Percentiles rank a stretch among this genome's conserved stretches.
Conservation (phyloP, 2,113 vertebrate species). For the Arvicanthis niloticus region DNA sequence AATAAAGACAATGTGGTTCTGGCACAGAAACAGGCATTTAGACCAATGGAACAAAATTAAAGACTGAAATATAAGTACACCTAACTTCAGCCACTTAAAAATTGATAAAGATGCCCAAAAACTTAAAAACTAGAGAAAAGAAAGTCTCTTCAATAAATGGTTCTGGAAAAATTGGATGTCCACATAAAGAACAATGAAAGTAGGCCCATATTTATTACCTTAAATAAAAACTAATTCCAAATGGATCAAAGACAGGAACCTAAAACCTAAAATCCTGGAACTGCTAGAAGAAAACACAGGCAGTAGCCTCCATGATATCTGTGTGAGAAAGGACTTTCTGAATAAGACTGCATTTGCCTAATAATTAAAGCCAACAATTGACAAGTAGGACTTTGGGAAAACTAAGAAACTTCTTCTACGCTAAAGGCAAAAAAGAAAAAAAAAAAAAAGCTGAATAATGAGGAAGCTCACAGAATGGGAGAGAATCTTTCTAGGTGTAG, state of each 20-base stretch:
- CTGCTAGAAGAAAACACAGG: not conserved
- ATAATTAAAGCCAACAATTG: not conserved
- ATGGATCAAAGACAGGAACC: not conserved
- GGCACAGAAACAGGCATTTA: not conserved
- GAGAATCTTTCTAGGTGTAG: too few species aligned
- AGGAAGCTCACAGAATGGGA: too few species aligned
- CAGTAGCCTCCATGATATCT: not conserved
- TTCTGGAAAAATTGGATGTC: not conserved
- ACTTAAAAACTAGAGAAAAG: not conserved
- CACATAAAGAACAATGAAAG: not conserved
- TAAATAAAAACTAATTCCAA: not conserved
- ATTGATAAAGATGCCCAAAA: not conserved
- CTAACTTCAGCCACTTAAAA: not conserved
- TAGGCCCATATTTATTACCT: not conserved
- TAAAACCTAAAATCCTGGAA: not conserved
- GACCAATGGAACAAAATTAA: not conserved
- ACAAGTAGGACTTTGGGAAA: not conserved
- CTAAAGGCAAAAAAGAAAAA: not conserved
- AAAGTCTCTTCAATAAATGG: not conserved
- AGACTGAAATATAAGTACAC: not conserved
- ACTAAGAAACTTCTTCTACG: not conserved
- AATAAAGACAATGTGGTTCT: not conserved
- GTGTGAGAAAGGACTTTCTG: not conserved
- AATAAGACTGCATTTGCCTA: not conserved
- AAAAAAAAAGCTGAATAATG: too few species aligned